Base-by-base conservation (phyloP, 2,888 invertebrate species). In the Oligia fasciuncula region DNA sequence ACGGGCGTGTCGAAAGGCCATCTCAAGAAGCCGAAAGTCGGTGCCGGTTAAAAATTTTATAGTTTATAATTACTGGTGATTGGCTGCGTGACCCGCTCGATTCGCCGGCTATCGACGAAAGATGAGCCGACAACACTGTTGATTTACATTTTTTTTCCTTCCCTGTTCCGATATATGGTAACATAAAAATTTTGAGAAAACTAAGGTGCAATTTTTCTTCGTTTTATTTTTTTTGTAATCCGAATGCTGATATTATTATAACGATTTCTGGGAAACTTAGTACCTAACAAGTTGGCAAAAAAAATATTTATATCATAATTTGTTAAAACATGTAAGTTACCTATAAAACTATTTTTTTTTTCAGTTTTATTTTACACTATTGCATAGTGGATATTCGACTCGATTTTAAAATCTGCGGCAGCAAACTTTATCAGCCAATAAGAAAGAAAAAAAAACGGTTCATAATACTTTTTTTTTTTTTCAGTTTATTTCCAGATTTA, bases 31-130 rank as follows among this genome's bases (percentile, higher is more conserved):
- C 96, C 95, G 95, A 96, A 96, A 96, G 94, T 92, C 89, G 91
- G 93, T 94, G 91, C 91, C 93, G 93, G 91, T 93, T 90, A 90
- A 91, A 92, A 92, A 91, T 95, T 96, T 96, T 96, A 96, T 96
- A 95, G 96, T 95, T 96, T 95, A 96, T 96, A 96, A 96, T 96
- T 96, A 95, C 95, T 85, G 82, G 89, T 94, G 94, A 96, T 96
- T 95, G 95, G 93, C 92, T 92, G 88, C 95, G 94, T 94, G 94
- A 94, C 94, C 93, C 90, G 91, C 87, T 83, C 91, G 93, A 92
- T 94, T 93, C 92, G 92, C 92, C 90, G 90, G 91, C 88, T 88
- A 90, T 85, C 87, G 86, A 85, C 81, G 81, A 83, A 77, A 76
- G 79, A 68, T 57, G 80, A 83, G 80, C 88, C 82, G 80, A 84